phyloP scores from a whole-genome alignment of 2,113 vertebrate genomes.

The Serranochromis macrocephalus region DNA sequence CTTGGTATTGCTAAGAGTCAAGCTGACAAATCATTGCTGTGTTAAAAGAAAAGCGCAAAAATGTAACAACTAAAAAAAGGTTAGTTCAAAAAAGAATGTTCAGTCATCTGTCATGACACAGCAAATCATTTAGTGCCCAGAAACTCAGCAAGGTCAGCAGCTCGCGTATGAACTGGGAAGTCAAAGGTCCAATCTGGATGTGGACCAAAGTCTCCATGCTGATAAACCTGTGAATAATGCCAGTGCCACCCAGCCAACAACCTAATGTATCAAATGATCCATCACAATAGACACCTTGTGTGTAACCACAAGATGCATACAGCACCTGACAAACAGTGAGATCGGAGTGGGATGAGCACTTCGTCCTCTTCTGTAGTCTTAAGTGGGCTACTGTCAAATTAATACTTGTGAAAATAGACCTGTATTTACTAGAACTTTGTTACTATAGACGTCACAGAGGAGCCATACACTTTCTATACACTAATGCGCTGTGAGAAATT shows the following conservation, averaged over 20 bases:
- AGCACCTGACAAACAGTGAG: neutral
- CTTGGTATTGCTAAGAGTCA: neutral
- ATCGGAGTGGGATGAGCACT: accelerated
- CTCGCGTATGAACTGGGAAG: neutral
- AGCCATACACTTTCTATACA: neutral
- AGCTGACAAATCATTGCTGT: neutral
- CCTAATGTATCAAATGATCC: neutral
- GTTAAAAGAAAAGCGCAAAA: neutral
- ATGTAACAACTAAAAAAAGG: neutral
- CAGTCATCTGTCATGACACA: neutral
- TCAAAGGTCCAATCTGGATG: neutral
- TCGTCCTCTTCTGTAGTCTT: neutral
- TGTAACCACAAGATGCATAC: neutral
- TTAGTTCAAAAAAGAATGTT: neutral
- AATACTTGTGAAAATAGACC: neutral
- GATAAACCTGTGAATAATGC: neutral
- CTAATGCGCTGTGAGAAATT: neutral
- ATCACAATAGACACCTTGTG: neutral
- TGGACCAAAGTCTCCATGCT: neutral
- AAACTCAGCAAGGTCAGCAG: neutral
- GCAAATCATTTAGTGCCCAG: neutral
- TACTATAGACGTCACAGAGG: neutral
- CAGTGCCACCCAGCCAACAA: neutral
- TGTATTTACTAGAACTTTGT: neutral
- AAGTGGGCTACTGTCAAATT: neutral